Base-by-base conservation (phyloP, 2,888 invertebrate genomes). In the Acrobasis repandana region DNA sequence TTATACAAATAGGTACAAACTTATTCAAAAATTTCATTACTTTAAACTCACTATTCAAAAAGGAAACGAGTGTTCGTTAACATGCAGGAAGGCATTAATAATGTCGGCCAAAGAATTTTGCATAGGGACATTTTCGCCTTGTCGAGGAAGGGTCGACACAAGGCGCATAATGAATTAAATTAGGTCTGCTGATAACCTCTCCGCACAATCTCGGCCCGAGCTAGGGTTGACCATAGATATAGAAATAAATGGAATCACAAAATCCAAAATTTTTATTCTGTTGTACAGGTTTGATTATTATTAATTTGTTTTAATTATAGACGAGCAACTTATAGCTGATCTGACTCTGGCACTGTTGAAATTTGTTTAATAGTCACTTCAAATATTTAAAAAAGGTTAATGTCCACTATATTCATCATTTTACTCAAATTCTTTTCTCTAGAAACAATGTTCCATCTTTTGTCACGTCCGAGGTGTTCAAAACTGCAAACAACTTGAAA, bases 81-180 rank as follows among this genome's bases (percentile, higher is more conserved):
- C 70, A 66, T 69, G 71, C 70, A 66, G 69, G 71, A 68, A 68
- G 70, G 73, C 76, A 79, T 81, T 82, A 79, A 80, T 84, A 80
- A 80, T 75, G 70, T 69, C 66, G 71, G 74, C 76, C 77, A 79
- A 85, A 83, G 83, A 85, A 86, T 88, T 87, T 86, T 81, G 81
- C 85, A 86, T 85, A 83, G 79, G 82, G 76, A 77, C 82, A 72
- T 80, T 83, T 81, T 81, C 77, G 77, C 74, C 75, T 77, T 79
- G 79, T 81, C 76, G 77, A 72, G 75, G 71, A 81, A 88, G 87
- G 90, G 89, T 86, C 84, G 79, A 76, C 79, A 80, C 80, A 80
- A 82, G 83, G 80, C 82, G 80, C 79, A 79, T 87, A 89, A 90
- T 90, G 87, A 90, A 90, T 90, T 90, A 89, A 90, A 89, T 90